A percentile compares a stretch with the other conserved stretches of the same genome.
These are phyloP conservation scores for Eupristina koningsbergeri DNA, from an alignment of 1,140 invertebrate genomes.

Conservation along the genomic window DNA sequence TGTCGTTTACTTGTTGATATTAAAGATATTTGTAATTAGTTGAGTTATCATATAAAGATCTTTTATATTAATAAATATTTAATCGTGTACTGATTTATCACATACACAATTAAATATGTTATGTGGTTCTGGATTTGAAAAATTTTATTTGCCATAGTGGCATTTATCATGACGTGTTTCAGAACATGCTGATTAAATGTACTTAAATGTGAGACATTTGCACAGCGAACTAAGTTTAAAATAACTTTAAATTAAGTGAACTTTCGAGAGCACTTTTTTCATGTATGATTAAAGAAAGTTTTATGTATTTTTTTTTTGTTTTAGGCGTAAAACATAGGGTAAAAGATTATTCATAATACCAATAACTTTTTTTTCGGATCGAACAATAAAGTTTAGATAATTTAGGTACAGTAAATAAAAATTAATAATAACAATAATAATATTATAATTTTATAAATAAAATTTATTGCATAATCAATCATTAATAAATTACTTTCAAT, in stretches of 20 bases:
- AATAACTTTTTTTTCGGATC: too few species aligned
- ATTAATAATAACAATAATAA: too few species aligned
- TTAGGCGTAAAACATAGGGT: too few species aligned
- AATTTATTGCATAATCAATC: too few species aligned
- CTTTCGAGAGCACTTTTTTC: neutral
- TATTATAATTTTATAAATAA: too few species aligned
- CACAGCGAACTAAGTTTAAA: neutral
- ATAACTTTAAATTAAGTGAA: conserved; percentile 17
- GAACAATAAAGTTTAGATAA: too few species aligned
- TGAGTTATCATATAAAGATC: too few species aligned
- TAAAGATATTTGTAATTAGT: neutral
- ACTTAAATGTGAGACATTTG: conserved; percentile 30
- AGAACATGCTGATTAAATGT: conserved; percentile 45
- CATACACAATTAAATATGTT: neutral
- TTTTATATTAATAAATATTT: neutral
- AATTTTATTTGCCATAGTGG: conserved; percentile 42
- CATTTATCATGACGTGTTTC: conserved; percentile 39
- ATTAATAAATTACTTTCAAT: too few species aligned
- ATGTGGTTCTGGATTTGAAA: neutral
- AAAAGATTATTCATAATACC: too few species aligned
- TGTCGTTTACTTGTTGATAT: neutral
- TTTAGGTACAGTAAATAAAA: too few species aligned
- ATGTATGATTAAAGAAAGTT: neutral
- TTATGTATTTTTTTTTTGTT: too few species aligned
- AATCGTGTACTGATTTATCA: neutral